phyloP scores from a whole-genome alignment of 2,113 vertebrate species.

The Petroica traversi region DNA sequence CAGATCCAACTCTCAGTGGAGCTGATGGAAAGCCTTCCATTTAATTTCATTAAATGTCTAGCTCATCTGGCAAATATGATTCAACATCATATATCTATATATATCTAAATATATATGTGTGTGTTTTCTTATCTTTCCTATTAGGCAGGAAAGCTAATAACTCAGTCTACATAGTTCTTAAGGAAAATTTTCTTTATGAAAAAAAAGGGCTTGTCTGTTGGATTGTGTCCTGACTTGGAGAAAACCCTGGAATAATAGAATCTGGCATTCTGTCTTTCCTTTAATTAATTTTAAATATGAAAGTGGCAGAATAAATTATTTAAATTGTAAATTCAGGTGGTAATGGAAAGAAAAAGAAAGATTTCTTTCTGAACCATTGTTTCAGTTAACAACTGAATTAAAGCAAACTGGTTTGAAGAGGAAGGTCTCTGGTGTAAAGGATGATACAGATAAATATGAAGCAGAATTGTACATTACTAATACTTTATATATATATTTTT shows the following conservation, averaged over 20 bases:
- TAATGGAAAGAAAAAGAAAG: not conserved
- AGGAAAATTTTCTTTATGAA: not conserved
- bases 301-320: not conserved
- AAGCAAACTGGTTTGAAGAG: not conserved
- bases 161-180: conserved; percentile 3
- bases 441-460: not conserved
- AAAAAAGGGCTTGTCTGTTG: not conserved
- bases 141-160: not conserved
- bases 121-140: not conserved
- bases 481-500: not conserved
- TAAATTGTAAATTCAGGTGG: not conserved
- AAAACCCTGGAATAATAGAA: not conserved
- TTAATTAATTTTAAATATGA: not conserved
- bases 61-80: conserved; percentile 28
- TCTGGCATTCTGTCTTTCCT: not conserved
- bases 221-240: not conserved
- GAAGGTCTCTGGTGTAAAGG: not conserved
- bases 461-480: not conserved
- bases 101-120: too few relatives aligned
- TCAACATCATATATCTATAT: not conserved
- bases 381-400: not conserved
- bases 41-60: conserved; percentile 32
- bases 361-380: not conserved
- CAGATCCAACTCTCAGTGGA: not conserved
- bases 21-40: not conserved